These are phyloP conservation scores for Apodemus sylvaticus DNA, from an alignment of 2,113 vertebrate genomes.

Conservation along the genomic window DNA sequence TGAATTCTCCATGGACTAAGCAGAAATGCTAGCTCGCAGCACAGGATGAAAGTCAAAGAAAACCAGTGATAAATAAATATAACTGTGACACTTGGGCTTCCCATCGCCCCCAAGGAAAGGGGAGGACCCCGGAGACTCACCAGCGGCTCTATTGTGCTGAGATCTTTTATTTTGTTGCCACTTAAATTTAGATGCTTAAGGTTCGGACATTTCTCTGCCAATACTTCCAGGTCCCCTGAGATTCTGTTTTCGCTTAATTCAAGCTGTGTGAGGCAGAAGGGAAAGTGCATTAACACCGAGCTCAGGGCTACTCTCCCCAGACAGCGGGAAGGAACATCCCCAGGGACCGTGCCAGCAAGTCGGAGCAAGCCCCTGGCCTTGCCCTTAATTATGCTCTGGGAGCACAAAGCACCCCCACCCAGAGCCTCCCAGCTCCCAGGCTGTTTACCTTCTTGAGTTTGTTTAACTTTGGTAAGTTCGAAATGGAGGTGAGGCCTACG, in stretches of 20 bases:
- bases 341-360: rapidly evolving
- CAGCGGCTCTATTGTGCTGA: conserved; percentile 99
- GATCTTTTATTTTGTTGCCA: conserved; percentile 99
- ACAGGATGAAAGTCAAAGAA: neutral
- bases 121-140: conserved; percentile 84
- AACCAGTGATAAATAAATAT: neutral
- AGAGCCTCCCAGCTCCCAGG: neutral
- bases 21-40: neutral
- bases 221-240: conserved; percentile 98
- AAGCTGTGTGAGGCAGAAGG: conserved; percentile 86
- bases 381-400: neutral
- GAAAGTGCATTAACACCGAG: neutral
- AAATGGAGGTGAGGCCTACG: conserved; percentile 94
- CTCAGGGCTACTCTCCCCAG: neutral
- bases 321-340: neutral
- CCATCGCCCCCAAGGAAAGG: neutral
- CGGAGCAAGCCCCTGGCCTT: neutral
- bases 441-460: conserved; percentile 97
- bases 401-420: neutral
- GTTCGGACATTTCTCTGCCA: conserved; percentile 98
- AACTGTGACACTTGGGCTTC: neutral
- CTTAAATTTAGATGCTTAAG: conserved; percentile 99
- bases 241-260: conserved; percentile 99
- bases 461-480: conserved; percentile 98
- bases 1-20: neutral